Evolutionary conservation across 2,113 vertebrate genomes (phyloP).

Genomic region (Percina caprodes): DNA sequence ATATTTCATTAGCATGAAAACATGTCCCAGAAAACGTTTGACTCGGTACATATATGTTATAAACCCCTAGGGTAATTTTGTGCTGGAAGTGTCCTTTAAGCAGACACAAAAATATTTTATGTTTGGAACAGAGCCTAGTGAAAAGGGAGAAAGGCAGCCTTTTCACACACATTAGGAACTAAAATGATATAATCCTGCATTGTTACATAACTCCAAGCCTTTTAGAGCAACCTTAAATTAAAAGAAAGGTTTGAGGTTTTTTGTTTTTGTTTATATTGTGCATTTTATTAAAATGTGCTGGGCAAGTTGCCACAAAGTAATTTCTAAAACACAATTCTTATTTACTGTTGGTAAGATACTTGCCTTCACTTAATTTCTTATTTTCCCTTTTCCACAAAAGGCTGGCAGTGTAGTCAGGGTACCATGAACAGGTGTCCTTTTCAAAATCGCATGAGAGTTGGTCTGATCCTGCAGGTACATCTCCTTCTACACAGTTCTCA

Average conservation of each 20-base stretch:
- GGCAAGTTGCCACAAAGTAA: background rate
- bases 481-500: slow-evolving; percentile 73
- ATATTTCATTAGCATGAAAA: no score
- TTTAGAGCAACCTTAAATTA: background rate
- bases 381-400: slow-evolving; percentile 67
- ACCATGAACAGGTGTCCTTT: slow-evolving; percentile 80
- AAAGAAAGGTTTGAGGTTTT: background rate
- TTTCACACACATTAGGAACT: background rate
- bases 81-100: no score
- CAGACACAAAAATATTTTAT: no score
- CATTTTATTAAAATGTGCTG: background rate
- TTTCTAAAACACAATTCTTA: background rate
- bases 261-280: background rate
- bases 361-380: slow-evolving; percentile 39
- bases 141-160: no score
- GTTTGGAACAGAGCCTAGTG: no score
- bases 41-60: no score
- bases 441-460: slow-evolving; percentile 83
- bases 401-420: slow-evolving; percentile 69
- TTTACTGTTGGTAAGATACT: background rate
- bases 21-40: no score
- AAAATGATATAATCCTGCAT: background rate
- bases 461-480: slow-evolving; percentile 73
- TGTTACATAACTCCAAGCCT: background rate
- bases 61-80: no score